These are phyloP conservation scores for Drosophila nr. medialis DNA, from an alignment of 2,888 invertebrate genomes.

Conservation along the genomic window DNA sequence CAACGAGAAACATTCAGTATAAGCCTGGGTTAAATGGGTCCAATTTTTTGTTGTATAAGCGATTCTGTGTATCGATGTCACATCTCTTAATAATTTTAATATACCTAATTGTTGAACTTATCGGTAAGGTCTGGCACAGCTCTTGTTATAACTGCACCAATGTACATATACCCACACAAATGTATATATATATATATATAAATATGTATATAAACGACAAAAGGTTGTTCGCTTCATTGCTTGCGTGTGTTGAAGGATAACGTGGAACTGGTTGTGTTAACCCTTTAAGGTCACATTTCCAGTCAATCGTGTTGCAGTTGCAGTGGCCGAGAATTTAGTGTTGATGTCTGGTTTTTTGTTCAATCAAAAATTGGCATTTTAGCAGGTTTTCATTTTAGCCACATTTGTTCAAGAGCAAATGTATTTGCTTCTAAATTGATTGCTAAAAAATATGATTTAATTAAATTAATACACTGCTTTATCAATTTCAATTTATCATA, in stretches of 20 bases:
- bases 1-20: conserved; percentile 16
- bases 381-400: background rate
- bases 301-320: conserved; percentile 3
- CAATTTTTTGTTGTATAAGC: conserved; percentile 54
- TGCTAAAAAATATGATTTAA: background rate
- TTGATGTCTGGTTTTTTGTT: background rate
- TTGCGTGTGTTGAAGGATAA: conserved; percentile 58
- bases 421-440: background rate
- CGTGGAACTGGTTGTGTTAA: conserved; percentile 62
- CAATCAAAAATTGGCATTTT: background rate
- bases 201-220: conserved; percentile 19
- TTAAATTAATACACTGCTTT: background rate
- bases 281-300: conserved; percentile 25
- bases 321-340: background rate
- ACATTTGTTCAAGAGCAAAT: background rate
- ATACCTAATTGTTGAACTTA: conserved; percentile 68
- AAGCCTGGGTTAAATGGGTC: conserved; percentile 42
- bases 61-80: conserved; percentile 50
- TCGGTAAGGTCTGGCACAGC: conserved; percentile 31
- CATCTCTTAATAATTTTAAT: conserved; percentile 37
- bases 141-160: conserved; percentile 42
- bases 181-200: conserved; percentile 15
- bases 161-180: conserved; percentile 37
- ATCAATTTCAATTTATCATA: background rate
- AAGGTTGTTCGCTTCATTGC: conserved; percentile 36